Percentiles rank a stretch among this genome's conserved stretches.
phyloP scores from a whole-genome alignment of 2,113 vertebrate species.

The Xiphophorus hellerii region DNA sequence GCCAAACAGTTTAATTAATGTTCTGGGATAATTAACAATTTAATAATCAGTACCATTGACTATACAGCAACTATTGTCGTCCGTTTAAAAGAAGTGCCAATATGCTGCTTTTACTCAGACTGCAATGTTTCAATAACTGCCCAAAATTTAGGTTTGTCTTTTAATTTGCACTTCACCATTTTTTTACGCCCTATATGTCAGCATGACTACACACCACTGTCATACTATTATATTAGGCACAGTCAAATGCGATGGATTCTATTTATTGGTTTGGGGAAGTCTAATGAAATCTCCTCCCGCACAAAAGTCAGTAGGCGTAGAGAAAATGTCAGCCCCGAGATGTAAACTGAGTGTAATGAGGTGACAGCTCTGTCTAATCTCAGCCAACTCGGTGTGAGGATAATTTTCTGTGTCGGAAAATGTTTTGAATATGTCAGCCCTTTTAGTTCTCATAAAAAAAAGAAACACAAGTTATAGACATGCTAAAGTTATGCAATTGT shows the following conservation, averaged over 20 bases:
- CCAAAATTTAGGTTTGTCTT: not conserved
- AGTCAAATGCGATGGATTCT: not conserved
- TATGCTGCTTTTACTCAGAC: not conserved
- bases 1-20: not conserved
- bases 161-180: not conserved
- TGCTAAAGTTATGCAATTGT: not conserved
- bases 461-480: not conserved
- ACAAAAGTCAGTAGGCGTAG: not conserved
- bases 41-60: not conserved
- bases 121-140: not conserved
- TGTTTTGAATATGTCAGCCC: not conserved
- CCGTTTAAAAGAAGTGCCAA: not conserved
- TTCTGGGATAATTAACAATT: not conserved
- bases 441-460: not conserved
- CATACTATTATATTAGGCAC: not conserved
- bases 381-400: not conserved
- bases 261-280: not conserved
- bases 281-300: not conserved
- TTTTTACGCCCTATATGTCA: not conserved
- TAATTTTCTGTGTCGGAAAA: not conserved
- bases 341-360: slow-evolving; percentile 1
- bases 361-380: not conserved
- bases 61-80: not conserved
- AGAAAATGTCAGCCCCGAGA: not conserved
- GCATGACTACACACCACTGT: not conserved